Evolutionary conservation across 2,888 invertebrate species (phyloP).

Genomic region (Galeruca laticollis): DNA sequence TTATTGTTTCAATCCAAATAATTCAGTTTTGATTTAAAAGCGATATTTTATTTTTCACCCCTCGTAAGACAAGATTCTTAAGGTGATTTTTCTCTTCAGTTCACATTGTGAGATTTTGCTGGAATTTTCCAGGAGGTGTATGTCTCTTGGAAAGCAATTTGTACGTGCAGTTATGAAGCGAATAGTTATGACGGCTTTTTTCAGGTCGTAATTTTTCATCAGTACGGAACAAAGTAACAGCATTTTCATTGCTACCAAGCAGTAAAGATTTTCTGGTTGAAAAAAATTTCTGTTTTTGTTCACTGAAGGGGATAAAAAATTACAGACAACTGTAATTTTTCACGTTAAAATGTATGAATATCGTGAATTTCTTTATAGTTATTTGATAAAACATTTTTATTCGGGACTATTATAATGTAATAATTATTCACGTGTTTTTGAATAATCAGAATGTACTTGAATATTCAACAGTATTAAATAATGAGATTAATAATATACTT

Average conservation of each 20-base stretch:
- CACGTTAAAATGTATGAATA: not conserved
- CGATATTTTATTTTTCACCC: not conserved
- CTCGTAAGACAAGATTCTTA: not conserved
- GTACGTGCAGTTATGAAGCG: constrained; percentile 35
- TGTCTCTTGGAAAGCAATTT: constrained; percentile 37
- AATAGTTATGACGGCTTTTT: constrained; percentile 24
- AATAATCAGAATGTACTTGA: not conserved
- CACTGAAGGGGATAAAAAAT: constrained; percentile 9
- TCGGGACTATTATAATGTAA: not conserved
- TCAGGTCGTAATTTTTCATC: constrained; percentile 33
- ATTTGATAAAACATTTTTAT: not conserved
- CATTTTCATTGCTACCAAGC: constrained; percentile 25
- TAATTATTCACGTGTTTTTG: not conserved
- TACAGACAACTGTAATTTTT: constrained; percentile 18
- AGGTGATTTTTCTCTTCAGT: not conserved
- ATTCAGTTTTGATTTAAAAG: too few relatives aligned
- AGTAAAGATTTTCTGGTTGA: constrained; percentile 15
- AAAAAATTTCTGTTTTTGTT: not conserved
- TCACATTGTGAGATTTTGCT: constrained; percentile 11
- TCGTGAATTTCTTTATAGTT: not conserved
- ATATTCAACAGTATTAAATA: not conserved
- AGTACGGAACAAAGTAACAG: constrained; percentile 32
- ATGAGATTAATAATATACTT: not conserved
- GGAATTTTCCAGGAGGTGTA: constrained; percentile 19
- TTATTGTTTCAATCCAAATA: too few relatives aligned